These are phyloP conservation scores for Zaprionus vittiger DNA, from an alignment of 1,140 invertebrate genomes.

Conservation along the genomic window DNA sequence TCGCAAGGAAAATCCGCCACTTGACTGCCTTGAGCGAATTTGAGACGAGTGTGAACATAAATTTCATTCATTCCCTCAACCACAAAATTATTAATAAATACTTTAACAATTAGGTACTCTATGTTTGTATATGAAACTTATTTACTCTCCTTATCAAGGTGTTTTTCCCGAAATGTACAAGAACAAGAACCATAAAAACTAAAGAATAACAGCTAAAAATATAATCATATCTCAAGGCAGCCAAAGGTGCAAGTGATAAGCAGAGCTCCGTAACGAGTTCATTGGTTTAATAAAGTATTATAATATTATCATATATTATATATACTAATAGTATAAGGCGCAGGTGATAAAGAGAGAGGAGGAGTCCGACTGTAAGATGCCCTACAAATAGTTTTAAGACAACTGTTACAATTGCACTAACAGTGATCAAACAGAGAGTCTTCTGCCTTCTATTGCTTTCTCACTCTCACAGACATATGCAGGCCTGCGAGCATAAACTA, in stretches of 20 bases:
- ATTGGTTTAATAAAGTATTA: constrained; percentile 4
- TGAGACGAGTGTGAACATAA: not conserved
- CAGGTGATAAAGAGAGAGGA: no score
- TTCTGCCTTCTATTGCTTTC: no score
- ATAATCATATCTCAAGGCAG: constrained; percentile 20
- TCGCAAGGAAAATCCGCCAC: constrained; percentile 51
- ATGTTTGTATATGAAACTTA: not conserved
- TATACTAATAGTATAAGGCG: not conserved
- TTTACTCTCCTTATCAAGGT: not conserved
- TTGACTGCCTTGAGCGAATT: not conserved
- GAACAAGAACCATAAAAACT: not conserved
- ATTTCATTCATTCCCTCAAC: constrained; percentile 18
- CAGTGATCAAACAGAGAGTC: no score
- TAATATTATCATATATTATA: constrained; percentile 4
- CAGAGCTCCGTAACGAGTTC: not conserved
- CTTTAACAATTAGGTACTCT: constrained; percentile 14
- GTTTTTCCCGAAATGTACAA: constrained; percentile 7
- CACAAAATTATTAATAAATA: constrained; percentile 9
- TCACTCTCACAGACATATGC: no score
- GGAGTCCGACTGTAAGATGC: no score
- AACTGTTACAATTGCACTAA: no score
- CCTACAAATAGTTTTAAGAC: no score
- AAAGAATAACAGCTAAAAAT: constrained; percentile 16
- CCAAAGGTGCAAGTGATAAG: constrained; percentile 33
- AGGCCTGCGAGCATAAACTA: no score